Base-by-base conservation (phyloP, 1,140 invertebrate genomes). In the Trichonephila clavata region DNA sequence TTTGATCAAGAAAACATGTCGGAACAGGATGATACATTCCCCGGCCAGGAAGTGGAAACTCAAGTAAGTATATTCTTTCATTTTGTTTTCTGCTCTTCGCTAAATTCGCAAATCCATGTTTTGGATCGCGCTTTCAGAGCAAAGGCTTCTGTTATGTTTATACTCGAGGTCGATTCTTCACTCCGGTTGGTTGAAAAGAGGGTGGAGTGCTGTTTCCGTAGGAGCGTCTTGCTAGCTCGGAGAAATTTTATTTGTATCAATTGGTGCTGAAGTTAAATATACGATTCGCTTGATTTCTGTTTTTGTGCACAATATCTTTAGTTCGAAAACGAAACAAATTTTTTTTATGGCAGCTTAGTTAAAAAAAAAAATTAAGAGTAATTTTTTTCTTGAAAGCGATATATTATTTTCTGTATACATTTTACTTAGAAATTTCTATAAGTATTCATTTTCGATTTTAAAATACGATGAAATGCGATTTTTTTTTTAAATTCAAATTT, bases 1-100 rank as follows among this genome's bases (percentile, higher is more conserved):
- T 59, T 59, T 87, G 65, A 59, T 24, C 20, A 80, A 90, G 27
- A 63, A n/a, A 86, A 59, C 68, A 94, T 94, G 93, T 94, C 93
- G 27, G 93, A 94, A 90, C 93, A 94, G 93, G 93, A 94, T 90
- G 93, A 94, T 94, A 94, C 93, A 90, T 94, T 94, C 93, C 93
- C 93, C n/a, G 93, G 93, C 18, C 93, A 94, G 59, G 93, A 94
- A 71, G 80, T 94, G 71, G 93, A 94, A 90, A 84, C 71, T 50
- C 59, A 81, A 80, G 93, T 94, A 71, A 93, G 86, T 24, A 27
- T 16, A 20, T 43, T 63, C 81, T 83, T 83, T 43, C 63, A 27
- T 21, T 27, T 63, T 59, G 59, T 80, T 59, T n/a, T 71, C 87
- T 87, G 6, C 27, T 50, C 24, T 5, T 18, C 57, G 14, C 27